Evolutionary conservation across 2,113 vertebrate genomes (phyloP), one percentile per base, ranked within the genome.

Genomic region (Excalfactoria chinensis): DNA sequence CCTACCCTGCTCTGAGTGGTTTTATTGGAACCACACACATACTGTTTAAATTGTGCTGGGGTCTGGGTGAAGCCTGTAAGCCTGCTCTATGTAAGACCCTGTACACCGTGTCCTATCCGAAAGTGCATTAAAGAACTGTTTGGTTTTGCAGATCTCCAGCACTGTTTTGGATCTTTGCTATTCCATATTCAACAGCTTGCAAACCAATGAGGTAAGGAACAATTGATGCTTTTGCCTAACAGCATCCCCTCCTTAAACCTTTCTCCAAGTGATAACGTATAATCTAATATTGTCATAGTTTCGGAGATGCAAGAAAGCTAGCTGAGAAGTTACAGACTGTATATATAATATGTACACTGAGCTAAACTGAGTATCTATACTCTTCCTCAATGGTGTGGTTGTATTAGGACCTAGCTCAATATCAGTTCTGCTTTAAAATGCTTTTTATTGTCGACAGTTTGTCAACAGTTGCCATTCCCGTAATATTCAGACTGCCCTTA

Each of bases 121-220:
- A 60, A 40, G 34, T 8, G 3, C 53, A 51, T 89, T 83, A 32
- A 84, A 76, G 30, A 34, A 34, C 4, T 37, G 18, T 46, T 88
- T 86, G 18, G 19, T 77, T 84, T 96, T 97, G 67, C 84, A 97
- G 97, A 88, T 95, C 64, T 91, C 88, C 78, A 97, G 55, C 85
- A 96, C 94, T 71, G 58, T 97, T 89, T 83, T 97, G 95, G 95
- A 97, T 82, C 96, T 97, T 44, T 97, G 97, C 85, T 97, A 97
- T 41, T 95, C 96, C 49, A 96, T 98, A 93, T 97, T 97, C 86
- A 80, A 96, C 83, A 94, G 90, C 84, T 82, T 95, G 95, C 78
- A 90, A 60, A 89, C 88, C 92, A 95, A 95, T 80, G 73, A 95
- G 96, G 89, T 93, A 93, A 96, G 77, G 9, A 43, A 8, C 20